Percentiles rank a stretch among this genome's conserved stretches.
phyloP scores from a whole-genome alignment of 92 coral and sea anemone genomes.

The Ricordea florida region DNA sequence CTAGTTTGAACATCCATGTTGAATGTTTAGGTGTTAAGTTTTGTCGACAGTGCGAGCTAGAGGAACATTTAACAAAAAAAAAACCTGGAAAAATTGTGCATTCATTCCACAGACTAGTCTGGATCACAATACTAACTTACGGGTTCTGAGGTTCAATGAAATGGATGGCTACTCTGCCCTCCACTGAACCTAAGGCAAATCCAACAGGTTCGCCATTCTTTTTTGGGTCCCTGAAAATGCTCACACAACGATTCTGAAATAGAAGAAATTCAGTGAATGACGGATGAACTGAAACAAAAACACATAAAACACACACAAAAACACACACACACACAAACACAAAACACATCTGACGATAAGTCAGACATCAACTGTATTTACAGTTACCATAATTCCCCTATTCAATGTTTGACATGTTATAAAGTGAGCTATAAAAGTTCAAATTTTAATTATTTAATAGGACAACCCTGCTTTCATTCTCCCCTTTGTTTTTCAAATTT shows the following conservation, averaged over 20 bases:
- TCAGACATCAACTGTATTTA: too few relatives aligned
- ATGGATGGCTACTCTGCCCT: conserved; percentile 97
- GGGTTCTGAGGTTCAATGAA: conserved; percentile 92
- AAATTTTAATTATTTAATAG: too few relatives aligned
- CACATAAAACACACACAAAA: not conserved
- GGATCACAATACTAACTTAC: conserved; percentile 49
- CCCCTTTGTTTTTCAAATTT: too few relatives aligned
- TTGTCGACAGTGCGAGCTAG: not conserved
- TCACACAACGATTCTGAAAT: conserved; percentile 95
- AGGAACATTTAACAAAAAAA: not conserved
- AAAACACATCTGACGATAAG: not conserved
- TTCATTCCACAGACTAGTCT: not conserved
- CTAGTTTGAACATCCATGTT: too few relatives aligned
- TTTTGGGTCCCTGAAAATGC: conserved; percentile 91
- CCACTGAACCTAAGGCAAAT: conserved; percentile 97
- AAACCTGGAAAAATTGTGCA: not conserved
- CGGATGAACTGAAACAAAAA: not conserved
- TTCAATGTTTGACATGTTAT: too few relatives aligned
- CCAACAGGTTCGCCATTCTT: conserved; percentile 94
- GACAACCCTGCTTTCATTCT: too few relatives aligned
- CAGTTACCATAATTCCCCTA: too few relatives aligned
- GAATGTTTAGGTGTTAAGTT: too few relatives aligned
- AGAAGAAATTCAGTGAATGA: not conserved
- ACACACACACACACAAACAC: not conserved
- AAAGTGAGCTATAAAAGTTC: too few relatives aligned